Conservation (phyloP, 2,888 invertebrate species). For the Myopa tessellatipennis region DNA sequence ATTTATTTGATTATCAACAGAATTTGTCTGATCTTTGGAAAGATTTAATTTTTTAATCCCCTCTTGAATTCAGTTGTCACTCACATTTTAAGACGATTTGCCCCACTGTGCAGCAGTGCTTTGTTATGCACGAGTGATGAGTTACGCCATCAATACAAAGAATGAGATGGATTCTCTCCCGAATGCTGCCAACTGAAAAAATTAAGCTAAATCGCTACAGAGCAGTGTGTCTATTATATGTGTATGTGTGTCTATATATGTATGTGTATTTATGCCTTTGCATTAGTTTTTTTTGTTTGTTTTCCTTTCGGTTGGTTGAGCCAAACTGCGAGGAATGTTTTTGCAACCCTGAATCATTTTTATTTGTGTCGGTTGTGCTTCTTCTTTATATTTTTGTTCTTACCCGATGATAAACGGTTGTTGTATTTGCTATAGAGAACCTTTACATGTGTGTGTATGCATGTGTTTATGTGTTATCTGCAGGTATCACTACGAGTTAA, state of each 20-base stretch:
- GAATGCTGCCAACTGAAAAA: constrained; percentile 19
- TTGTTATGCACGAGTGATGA: constrained; percentile 38
- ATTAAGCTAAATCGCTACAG: constrained; percentile 16
- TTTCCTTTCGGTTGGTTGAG: background rate
- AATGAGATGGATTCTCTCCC: background rate
- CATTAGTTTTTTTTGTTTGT: background rate
- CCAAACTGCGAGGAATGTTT: background rate
- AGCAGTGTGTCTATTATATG: no score
- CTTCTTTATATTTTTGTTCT: no score
- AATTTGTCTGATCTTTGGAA: no score
- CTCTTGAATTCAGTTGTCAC: no score
- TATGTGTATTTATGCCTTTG: background rate
- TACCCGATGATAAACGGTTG: background rate
- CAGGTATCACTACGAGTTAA: constrained; percentile 19
- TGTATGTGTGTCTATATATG: background rate
- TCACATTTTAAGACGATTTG: background rate
- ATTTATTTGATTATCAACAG: no score
- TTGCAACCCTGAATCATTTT: constrained; percentile 20
- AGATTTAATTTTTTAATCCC: no score
- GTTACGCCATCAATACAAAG: constrained; percentile 37
- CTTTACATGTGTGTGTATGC: background rate
- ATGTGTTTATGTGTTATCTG: constrained; percentile 17
- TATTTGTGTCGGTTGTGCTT: background rate
- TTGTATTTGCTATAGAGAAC: background rate
- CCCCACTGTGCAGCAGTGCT: constrained; percentile 16